Conservation (phyloP, 64 coral and sea anemone species). For the Porites lutea region DNA sequence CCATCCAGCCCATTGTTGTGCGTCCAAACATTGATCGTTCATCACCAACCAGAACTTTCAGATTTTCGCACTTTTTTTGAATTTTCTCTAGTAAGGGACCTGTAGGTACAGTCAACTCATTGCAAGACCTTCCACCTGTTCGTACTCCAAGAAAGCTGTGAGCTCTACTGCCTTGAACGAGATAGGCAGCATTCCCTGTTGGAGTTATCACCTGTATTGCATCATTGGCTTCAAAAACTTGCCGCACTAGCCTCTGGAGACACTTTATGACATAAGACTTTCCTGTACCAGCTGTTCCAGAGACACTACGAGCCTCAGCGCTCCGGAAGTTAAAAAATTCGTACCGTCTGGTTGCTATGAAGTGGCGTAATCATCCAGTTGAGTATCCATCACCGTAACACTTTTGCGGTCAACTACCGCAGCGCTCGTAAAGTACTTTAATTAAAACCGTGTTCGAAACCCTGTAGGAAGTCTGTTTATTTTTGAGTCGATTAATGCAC, state of each 20-base stretch:
- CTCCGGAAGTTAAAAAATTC: too few relatives aligned
- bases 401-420: too few relatives aligned
- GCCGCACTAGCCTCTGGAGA: slow-evolving; percentile 1
- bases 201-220: slow-evolving; percentile 41
- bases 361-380: too few relatives aligned
- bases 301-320: too few relatives aligned
- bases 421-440: too few relatives aligned
- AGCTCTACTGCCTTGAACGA: slow-evolving; percentile 1
- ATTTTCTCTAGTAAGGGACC: slow-evolving; percentile 33
- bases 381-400: too few relatives aligned
- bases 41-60: slow-evolving; percentile 44
- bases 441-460: too few relatives aligned
- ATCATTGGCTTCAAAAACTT: slow-evolving; percentile 27
- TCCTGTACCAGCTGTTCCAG: slow-evolving; percentile 43
- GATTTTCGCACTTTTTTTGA: slow-evolving; percentile 44
- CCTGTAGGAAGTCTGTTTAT: too few relatives aligned
- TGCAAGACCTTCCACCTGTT: slow-evolving; percentile 36
- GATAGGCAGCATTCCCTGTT: slow-evolving; percentile 54
- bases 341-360: too few relatives aligned
- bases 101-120: slow-evolving; percentile 29
- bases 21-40: slow-evolving; percentile 51
- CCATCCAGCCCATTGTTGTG: slow-evolving; percentile 53
- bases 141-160: slow-evolving; percentile 46
- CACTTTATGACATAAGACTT: slow-evolving; percentile 63
- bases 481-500: too few relatives aligned